Evolutionary conservation across 2,797 vertebrate genomes (phyloP).

Genomic region (Sebastes kiyomatsui): DNA sequence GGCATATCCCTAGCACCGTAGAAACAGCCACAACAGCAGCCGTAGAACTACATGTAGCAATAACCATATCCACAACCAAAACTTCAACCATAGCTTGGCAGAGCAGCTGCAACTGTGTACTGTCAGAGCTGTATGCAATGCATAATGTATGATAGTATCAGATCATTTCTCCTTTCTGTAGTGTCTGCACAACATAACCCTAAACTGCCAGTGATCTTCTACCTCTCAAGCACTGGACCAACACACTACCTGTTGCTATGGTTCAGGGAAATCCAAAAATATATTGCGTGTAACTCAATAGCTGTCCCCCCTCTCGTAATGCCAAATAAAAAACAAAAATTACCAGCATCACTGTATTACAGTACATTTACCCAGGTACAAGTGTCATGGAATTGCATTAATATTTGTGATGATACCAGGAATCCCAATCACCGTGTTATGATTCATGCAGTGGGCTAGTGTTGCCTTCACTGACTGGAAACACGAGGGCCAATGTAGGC

Average conservation of each 20-base stretch:
- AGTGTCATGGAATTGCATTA: background rate
- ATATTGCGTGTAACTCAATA: background rate
- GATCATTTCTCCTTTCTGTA: constrained; percentile 16
- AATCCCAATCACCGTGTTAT: background rate
- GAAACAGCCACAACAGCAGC: background rate
- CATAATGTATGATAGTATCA: constrained; percentile 6
- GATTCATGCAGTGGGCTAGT: background rate
- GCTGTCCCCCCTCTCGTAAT: background rate
- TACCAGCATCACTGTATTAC: background rate
- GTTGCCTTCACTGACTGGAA: background rate
- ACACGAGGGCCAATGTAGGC: background rate
- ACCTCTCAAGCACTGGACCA: background rate
- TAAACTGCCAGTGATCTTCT: background rate
- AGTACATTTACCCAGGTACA: background rate
- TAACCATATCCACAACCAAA: background rate
- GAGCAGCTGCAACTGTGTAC: background rate
- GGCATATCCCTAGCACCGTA: background rate
- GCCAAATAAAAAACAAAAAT: background rate
- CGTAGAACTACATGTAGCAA: background rate
- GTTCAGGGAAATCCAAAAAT: background rate
- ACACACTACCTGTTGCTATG: background rate
- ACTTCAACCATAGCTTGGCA: background rate
- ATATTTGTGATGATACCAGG: background rate
- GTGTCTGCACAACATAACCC: background rate
- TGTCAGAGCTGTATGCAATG: constrained; percentile 13